Conservation (phyloP, 2,113 vertebrate genomes). For the Ariopsis seemanni region DNA sequence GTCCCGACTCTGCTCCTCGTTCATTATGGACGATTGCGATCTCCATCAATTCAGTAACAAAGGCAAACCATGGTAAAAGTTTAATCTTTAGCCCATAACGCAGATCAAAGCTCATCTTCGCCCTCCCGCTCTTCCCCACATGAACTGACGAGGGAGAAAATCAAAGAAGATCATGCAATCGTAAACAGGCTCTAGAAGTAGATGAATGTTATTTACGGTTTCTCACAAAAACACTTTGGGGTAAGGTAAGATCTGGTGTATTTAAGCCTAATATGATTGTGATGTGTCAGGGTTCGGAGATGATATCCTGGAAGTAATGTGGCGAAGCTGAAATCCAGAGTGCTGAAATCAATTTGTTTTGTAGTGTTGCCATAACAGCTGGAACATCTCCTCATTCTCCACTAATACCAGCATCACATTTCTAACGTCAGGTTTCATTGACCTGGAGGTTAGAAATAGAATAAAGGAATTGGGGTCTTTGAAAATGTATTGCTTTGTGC, state of each 20-base stretch:
- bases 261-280: conserved; percentile 23
- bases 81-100: conserved; percentile 40
- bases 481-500: conserved; percentile 39
- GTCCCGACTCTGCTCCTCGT: conserved; percentile 38
- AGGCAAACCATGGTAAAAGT: conserved; percentile 46
- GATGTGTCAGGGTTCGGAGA: background rate
- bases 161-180: conserved; percentile 20
- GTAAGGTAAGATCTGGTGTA: conserved; percentile 5
- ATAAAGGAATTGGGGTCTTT: conserved; percentile 41
- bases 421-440: conserved; percentile 43
- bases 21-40: conserved; percentile 50
- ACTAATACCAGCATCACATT: conserved; percentile 31
- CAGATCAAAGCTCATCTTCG: conserved; percentile 47
- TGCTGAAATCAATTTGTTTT: conserved; percentile 35
- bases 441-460: conserved; percentile 46
- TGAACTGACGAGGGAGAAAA: conserved; percentile 35
- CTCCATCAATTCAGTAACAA: conserved; percentile 50
- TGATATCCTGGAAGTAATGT: conserved; percentile 14
- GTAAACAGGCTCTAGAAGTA: conserved; percentile 37
- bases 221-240: conserved; percentile 18
- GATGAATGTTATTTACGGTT: conserved; percentile 1
- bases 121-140: conserved; percentile 20
- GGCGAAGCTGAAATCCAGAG: background rate
- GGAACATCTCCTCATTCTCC: conserved; percentile 25
- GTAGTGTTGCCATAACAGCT: conserved; percentile 12